These are phyloP conservation scores for Sminthopsis crassicaudata DNA, from an alignment of 2,113 vertebrate genomes.

Conservation along the genomic window DNA sequence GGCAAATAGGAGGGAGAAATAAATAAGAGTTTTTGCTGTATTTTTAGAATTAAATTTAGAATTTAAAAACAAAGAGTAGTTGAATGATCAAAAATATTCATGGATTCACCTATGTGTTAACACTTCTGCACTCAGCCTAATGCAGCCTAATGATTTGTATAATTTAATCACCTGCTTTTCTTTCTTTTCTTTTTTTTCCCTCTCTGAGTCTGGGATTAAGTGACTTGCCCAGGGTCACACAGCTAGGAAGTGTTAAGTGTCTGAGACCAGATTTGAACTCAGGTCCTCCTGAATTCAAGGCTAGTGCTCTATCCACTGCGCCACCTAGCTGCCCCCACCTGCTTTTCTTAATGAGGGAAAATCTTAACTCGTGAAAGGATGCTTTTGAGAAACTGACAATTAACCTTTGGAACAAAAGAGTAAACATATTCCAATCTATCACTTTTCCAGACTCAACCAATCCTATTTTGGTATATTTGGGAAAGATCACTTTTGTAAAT, in stretches of 20 bases:
- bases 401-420: constrained; percentile 8
- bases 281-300: too few relatives aligned
- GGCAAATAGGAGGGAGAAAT: neutral
- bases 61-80: neutral
- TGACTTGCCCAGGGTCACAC: too few relatives aligned
- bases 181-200: too few relatives aligned
- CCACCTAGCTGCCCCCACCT: too few relatives aligned
- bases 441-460: neutral
- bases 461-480: constrained; percentile 4
- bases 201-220: too few relatives aligned
- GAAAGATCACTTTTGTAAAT: neutral
- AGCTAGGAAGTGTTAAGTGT: too few relatives aligned
- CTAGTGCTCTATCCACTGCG: too few relatives aligned
- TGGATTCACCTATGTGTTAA: neutral
- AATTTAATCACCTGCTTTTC: constrained; percentile 26
- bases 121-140: neutral
- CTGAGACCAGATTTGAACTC: too few relatives aligned
- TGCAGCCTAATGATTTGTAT: constrained; percentile 12
- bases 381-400: constrained; percentile 47
- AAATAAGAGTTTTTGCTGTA: neutral
- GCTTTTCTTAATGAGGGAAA: constrained; percentile 29
- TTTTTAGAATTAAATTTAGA: neutral
- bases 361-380: constrained; percentile 13
- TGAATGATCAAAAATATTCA: neutral
- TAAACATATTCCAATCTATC: neutral